A percentile compares a stretch with the other conserved stretches of the same genome.
Conservation (phyloP, 2,113 vertebrate genomes). For the Brienomyrus longianalis region DNA sequence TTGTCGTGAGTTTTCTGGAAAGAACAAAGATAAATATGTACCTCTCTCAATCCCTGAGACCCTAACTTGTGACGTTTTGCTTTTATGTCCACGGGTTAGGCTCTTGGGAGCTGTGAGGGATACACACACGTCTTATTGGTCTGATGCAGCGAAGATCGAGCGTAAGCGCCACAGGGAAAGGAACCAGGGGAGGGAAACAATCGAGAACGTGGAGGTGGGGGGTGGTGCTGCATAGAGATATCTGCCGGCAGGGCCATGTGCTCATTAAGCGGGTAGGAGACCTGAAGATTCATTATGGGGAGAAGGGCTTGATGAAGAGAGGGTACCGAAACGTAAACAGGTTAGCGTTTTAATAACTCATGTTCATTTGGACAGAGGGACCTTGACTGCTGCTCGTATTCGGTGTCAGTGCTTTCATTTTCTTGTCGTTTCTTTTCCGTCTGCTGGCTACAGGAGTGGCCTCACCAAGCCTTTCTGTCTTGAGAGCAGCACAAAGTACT, state of each 20-base stretch:
- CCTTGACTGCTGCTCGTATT: not conserved
- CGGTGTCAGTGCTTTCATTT: not conserved
- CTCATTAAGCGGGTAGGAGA: slow-evolving; percentile 38
- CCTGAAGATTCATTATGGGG: slow-evolving; percentile 32
- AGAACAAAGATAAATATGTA: slow-evolving; percentile 49
- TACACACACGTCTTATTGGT: slow-evolving; percentile 70
- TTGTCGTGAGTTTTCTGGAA: slow-evolving; percentile 6
- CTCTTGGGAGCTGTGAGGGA: slow-evolving; percentile 98
- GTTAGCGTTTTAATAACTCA: not conserved
- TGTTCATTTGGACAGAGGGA: too few relatives aligned
- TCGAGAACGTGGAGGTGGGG: not conserved
- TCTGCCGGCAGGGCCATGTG: slow-evolving; percentile 43
- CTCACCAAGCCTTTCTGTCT: slow-evolving; percentile 40
- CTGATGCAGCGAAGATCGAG: not conserved
- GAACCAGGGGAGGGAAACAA: slow-evolving; percentile 49
- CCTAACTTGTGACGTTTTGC: slow-evolving; percentile 99
- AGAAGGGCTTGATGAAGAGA: not conserved
- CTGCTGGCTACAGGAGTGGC: not conserved
- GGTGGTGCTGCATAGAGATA: slow-evolving; percentile 22
- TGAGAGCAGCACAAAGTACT: slow-evolving; percentile 93
- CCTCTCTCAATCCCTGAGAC: slow-evolving; percentile 99
- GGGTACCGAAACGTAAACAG: not conserved
- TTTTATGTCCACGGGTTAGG: slow-evolving; percentile 99
- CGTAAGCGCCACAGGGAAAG: not conserved
- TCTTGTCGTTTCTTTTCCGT: slow-evolving; percentile 7